Evolutionary conservation across 2,113 vertebrate species (phyloP), one percentile per base, ranked within the genome.

Genomic region (Polyodon spathula): DNA sequence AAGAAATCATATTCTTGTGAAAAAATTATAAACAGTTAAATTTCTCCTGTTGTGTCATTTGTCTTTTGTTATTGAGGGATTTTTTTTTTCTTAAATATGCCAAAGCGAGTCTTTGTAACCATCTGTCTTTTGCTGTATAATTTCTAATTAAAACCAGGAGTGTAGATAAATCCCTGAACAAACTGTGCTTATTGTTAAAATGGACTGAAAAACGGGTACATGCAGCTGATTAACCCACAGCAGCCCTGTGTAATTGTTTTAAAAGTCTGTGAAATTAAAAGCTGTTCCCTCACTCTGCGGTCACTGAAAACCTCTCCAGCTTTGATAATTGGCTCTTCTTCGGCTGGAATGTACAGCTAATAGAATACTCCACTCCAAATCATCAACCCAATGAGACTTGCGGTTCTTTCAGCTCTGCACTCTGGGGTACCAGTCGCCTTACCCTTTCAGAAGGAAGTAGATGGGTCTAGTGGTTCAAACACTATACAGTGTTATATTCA

Each of bases 91-190:
- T 27, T 27, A 27, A 27, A 27, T 27, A 27, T 27, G 27, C 27
- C 27, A 27, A 27, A 27, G 27, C 3, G 55, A 44, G 40, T 52
- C 42, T 53, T 50, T 42, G 48, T 37, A 68, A 40, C 54, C 71
- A 76, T 50, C 70, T 74, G 55, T 15, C 67, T 61, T 54, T 65
- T 56, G 50, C 66, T 76, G 27, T 2, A 27, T 27, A 27, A 27
- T 72, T 56, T 38, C 9, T 69, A 64, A 78, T 78, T 41, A 77
- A 74, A 76, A 68, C 67, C 67, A 73, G 65, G 11, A 16, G 58
- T 37, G 16, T 37, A 59, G 8, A 40, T 61, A 10, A 16, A 40
- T 50, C 6, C 9, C 15, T 8, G 39, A 4, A 68, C 41, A 64
- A 10, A 60, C 41, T 37, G 46, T 38, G 41, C 51, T 42, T 6